A percentile compares a stretch with the other conserved stretches of the same genome.
These are phyloP conservation scores for Diarsia rubi DNA, from an alignment of 2,888 invertebrate genomes.

Conservation along the genomic window DNA sequence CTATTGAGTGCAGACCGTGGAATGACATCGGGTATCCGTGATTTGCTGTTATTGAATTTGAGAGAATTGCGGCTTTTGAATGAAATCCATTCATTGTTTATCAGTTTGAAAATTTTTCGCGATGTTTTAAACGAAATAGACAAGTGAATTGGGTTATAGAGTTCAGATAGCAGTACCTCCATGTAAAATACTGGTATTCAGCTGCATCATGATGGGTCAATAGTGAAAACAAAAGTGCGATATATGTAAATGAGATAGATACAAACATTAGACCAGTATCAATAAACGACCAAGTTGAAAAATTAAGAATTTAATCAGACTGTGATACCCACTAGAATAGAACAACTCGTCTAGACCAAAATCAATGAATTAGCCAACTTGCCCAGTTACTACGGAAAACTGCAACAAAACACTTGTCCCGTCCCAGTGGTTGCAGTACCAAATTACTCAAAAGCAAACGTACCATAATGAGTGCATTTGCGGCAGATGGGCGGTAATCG, in stretches of 20 bases:
- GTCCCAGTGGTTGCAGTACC: constrained; percentile 32
- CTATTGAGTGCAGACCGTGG: constrained; percentile 14
- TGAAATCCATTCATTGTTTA: background rate
- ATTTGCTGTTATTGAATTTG: constrained; percentile 19
- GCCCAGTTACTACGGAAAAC: constrained; percentile 26
- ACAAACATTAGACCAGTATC: background rate
- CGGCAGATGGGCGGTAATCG: constrained; percentile 64
- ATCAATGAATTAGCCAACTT: background rate
- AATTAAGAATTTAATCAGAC: background rate
- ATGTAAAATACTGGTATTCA: no score
- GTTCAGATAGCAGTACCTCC: no score
- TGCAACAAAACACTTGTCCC: constrained; percentile 34
- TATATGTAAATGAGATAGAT: background rate
- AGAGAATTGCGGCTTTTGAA: background rate
- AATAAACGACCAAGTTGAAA: background rate
- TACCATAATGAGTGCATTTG: constrained; percentile 59
- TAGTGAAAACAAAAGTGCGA: background rate
- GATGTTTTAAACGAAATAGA: background rate
- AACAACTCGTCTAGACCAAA: background rate
- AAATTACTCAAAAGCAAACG: constrained; percentile 52
- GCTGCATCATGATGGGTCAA: no score
- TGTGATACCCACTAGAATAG: background rate
- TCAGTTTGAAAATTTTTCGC: background rate
- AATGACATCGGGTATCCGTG: constrained; percentile 49
- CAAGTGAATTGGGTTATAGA: no score